These are phyloP conservation scores for Cheilosia urbana DNA, from an alignment of 2,888 invertebrate genomes.

Conservation along the genomic window DNA sequence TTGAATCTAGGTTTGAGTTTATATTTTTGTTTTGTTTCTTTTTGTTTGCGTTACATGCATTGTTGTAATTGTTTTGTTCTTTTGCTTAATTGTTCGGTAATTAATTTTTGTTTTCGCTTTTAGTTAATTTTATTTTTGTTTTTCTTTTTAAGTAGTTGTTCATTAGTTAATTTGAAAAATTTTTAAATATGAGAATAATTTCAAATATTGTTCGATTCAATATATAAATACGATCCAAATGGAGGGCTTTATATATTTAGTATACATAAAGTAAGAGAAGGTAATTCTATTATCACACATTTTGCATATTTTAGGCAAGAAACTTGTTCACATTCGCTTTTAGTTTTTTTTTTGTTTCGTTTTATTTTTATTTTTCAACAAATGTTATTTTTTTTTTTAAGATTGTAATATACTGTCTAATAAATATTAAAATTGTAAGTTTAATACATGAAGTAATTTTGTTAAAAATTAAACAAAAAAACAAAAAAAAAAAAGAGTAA, in stretches of 20 bases:
- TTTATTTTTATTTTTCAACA: constrained; percentile 45
- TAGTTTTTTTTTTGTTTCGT: constrained; percentile 36
- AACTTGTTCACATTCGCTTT: constrained; percentile 78
- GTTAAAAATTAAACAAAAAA: constrained; percentile 62
- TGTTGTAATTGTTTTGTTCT: constrained; percentile 18
- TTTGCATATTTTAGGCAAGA: constrained; percentile 83
- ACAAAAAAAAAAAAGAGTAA: constrained; percentile 33
- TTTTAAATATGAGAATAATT: constrained; percentile 70
- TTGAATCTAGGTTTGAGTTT: constrained; percentile 36
- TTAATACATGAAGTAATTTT: constrained; percentile 72
- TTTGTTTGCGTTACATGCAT: constrained; percentile 38
- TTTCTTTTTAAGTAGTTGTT: constrained; percentile 48
- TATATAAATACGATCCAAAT: constrained; percentile 73
- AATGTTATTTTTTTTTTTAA: constrained; percentile 57
- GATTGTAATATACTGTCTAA: constrained; percentile 67
- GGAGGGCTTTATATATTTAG: constrained; percentile 73
- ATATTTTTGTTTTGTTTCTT: constrained; percentile 33
- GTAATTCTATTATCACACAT: constrained; percentile 81
- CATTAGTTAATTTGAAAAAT: constrained; percentile 65
- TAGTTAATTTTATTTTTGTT: constrained; percentile 27
- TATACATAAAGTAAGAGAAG: constrained; percentile 75
- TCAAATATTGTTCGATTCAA: constrained; percentile 74
- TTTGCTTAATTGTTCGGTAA: constrained; percentile 39
- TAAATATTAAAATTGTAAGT: constrained; percentile 71
- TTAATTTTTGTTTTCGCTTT: constrained; percentile 27